Base-by-base conservation (phyloP, 1,140 invertebrate species). In the Drosophila biarmipes region DNA sequence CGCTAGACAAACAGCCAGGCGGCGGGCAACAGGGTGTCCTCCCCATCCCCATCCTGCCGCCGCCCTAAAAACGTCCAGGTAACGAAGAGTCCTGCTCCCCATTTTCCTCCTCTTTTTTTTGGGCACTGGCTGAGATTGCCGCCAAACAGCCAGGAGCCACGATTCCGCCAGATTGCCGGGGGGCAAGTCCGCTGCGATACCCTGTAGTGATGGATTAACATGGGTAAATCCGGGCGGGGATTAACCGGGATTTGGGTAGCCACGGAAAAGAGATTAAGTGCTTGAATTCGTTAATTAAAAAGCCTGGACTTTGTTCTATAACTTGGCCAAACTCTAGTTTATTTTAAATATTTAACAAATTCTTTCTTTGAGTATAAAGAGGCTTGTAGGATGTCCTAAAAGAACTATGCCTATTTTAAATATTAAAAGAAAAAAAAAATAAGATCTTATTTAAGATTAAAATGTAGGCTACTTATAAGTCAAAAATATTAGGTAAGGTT, bases 81-180 rank as follows among this genome's bases (percentile, higher is more conserved):
- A 71, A 56, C 64, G n/a, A n/a, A 19, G 48, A 69, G 49, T 53
- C 40, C 37, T 35, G 64, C 31, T 24, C 8, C 2, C 15, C 35
- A 27, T 34, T 29, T 53, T 15, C 27, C 37, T 31, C 34, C 17
- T 14, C 27, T 40, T 14, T n/a, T 42, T 46, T 54, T 35, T 31
- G 57, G 56, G 78, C 57, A 53, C 34, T 21, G 49, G 37, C 67
- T 73, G 79, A 81, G 79, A 81, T 78, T 82, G 67, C 62, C 42
- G 55, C 43, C 45, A 68, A 66, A 51, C 51, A 72, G 29, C 53
- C 35, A 29, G 38, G 19, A 27, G 58, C 48, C 24, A 48, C 19
- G 14, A 31, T 35, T 49, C 57, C 31, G 53, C 7, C n/a, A 31
- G 48, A 49, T 69, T 63, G 74, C 57, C 66, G 21, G 31, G 34